phyloP scores from a whole-genome alignment of 2,113 vertebrate genomes.

The Nerophis lumbriciformis region DNA sequence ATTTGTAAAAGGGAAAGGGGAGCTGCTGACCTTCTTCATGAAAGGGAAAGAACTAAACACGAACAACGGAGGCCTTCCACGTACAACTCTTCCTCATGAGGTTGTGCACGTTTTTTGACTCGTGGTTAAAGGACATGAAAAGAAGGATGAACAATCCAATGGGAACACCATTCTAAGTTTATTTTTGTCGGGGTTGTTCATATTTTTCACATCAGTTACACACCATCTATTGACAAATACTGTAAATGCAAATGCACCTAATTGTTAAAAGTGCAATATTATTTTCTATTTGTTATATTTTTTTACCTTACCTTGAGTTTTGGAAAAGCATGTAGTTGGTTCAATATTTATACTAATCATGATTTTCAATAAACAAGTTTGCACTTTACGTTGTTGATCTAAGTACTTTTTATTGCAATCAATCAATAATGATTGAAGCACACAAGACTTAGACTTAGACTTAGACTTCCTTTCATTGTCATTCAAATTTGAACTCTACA shows the following conservation, averaged over 20 bases:
- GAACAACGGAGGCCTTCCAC: constrained; percentile 65
- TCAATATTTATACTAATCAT: constrained; percentile 25
- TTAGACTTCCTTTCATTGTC: too few relatives aligned
- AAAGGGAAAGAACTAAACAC: constrained; percentile 85
- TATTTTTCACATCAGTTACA: not conserved
- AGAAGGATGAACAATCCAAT: not conserved
- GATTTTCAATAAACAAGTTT: constrained; percentile 43
- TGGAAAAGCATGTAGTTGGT: constrained; percentile 31
- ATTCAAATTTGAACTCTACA: too few relatives aligned
- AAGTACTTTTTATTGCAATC: not conserved
- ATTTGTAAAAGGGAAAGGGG: constrained; percentile 94
- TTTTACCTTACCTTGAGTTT: constrained; percentile 32
- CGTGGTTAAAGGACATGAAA: not conserved
- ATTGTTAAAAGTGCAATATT: constrained; percentile 14
- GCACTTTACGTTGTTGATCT: not conserved
- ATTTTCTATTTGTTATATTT: constrained; percentile 4
- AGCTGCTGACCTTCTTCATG: constrained; percentile 92
- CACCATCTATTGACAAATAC: not conserved
- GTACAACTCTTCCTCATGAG: constrained; percentile 84
- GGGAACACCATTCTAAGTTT: constrained; percentile 1
- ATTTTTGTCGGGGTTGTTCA: constrained; percentile 10
- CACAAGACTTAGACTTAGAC: too few relatives aligned
- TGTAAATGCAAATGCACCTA: constrained; percentile 13
- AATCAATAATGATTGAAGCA: too few relatives aligned
- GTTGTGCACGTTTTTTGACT: constrained; percentile 53